Conservation (phyloP, 2,797 vertebrate genomes). For the Eremophila alpestris region DNA sequence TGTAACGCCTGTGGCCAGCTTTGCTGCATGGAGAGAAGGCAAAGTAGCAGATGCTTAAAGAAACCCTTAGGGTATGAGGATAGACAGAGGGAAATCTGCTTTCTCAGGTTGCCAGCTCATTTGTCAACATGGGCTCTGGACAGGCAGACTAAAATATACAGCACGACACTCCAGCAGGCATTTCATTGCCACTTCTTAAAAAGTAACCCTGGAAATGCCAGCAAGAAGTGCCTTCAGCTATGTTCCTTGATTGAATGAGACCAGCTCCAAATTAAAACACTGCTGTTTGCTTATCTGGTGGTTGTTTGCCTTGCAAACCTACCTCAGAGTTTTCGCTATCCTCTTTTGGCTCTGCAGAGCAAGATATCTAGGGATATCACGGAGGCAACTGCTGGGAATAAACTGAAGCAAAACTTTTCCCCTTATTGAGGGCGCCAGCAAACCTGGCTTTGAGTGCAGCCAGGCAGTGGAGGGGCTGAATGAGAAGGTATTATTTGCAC, state of each 20-base stretch:
- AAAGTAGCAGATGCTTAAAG: not conserved
- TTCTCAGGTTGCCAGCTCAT: constrained; percentile 3
- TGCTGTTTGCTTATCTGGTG: not conserved
- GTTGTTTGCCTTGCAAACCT: not conserved
- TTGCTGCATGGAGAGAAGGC: not conserved
- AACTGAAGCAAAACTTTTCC: not conserved
- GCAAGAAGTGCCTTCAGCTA: not conserved
- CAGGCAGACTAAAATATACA: not conserved
- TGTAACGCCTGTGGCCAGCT: not conserved
- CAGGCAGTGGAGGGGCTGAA: not conserved
- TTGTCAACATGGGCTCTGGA: constrained; percentile 1
- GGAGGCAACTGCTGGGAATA: constrained; percentile 6
- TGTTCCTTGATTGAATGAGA: not conserved
- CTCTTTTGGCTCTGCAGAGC: not conserved
- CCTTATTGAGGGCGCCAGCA: not conserved
- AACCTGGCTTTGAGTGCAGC: not conserved
- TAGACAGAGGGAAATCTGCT: constrained; percentile 7
- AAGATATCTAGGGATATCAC: no score
- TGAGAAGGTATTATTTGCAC: not conserved
- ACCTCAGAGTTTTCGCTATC: not conserved
- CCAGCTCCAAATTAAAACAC: not conserved
- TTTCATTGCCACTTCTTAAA: not conserved
- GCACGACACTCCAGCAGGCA: not conserved
- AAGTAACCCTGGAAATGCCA: not conserved
- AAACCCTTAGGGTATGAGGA: not conserved